These are phyloP conservation scores for Oncorhynchus masou DNA, from an alignment of 2,113 vertebrate species.

Conservation along the genomic window DNA sequence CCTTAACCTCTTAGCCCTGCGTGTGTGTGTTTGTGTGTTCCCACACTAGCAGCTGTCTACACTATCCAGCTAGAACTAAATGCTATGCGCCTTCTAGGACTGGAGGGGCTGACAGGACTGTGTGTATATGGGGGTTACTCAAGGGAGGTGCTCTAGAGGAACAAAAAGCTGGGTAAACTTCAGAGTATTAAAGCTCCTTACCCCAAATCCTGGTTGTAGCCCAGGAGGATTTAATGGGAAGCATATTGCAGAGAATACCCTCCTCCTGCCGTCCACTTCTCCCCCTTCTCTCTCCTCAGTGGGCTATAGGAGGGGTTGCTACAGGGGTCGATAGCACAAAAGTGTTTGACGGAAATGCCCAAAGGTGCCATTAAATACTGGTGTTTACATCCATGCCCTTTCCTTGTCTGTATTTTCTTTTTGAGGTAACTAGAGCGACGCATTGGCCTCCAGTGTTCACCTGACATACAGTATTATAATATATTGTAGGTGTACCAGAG, in stretches of 20 bases:
- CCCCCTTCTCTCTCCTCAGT: constrained; percentile 29
- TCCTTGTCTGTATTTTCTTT: constrained; percentile 71
- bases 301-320: constrained; percentile 56
- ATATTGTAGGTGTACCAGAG: neutral
- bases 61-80: too few species aligned
- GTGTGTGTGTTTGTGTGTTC: too few species aligned
- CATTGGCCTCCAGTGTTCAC: constrained; percentile 19
- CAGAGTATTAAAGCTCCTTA: constrained; percentile 45
- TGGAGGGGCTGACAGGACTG: neutral
- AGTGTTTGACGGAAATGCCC: constrained; percentile 54
- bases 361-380: constrained; percentile 72
- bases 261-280: neutral
- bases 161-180: constrained; percentile 38
- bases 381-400: constrained; percentile 85
- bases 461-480: too few species aligned
- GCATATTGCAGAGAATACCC: constrained; percentile 52
- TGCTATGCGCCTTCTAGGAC: too few species aligned
- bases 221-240: constrained; percentile 59
- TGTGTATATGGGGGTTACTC: neutral
- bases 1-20: too few species aligned
- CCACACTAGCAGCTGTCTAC: too few species aligned
- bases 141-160: neutral
- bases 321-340: constrained; percentile 35
- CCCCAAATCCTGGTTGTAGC: constrained; percentile 43
- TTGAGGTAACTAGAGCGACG: constrained; percentile 54